phyloP scores from a whole-genome alignment of 2,113 vertebrate species.

The Stercorarius parasiticus region DNA sequence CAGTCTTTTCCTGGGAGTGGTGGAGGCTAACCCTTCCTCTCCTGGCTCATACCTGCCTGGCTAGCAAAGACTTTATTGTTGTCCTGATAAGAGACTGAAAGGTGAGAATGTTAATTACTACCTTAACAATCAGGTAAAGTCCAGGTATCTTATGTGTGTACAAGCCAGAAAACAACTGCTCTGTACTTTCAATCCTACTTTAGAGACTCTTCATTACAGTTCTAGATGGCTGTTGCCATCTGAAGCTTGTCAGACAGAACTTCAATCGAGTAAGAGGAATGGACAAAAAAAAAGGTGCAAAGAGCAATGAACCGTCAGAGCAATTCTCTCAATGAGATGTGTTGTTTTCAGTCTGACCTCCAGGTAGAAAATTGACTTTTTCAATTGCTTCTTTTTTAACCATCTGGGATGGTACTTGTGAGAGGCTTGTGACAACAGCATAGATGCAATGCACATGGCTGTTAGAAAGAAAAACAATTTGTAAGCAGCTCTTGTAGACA shows the following conservation, averaged over 20 bases:
- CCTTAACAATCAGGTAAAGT: not conserved
- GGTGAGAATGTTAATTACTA: not conserved
- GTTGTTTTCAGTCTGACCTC: not conserved
- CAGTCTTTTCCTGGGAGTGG: not conserved
- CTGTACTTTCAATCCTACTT: not conserved
- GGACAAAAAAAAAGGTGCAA: not conserved
- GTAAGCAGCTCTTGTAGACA: not conserved
- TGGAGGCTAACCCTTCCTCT: not conserved
- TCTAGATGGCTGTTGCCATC: not conserved
- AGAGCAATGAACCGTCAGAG: not conserved
- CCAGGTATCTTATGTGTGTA: not conserved
- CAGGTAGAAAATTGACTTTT: not conserved
- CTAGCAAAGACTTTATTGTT: not conserved
- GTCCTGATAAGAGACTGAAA: not conserved
- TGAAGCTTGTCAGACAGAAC: not conserved
- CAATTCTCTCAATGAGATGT: not conserved
- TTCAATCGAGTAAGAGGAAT: not conserved
- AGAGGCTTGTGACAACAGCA: accelerated
- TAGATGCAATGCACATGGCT: not conserved
- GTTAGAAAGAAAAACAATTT: not conserved
- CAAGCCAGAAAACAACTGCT: not conserved
- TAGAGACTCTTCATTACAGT: not conserved
- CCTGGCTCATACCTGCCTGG: not conserved
- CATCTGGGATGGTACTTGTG: not conserved
- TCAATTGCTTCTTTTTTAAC: not conserved